Percentiles rank a stretch among this genome's conserved stretches.
These are phyloP conservation scores for Caenorhabditis sp. DNA, from an alignment of 2,888 invertebrate genomes.

Conservation along the genomic window DNA sequence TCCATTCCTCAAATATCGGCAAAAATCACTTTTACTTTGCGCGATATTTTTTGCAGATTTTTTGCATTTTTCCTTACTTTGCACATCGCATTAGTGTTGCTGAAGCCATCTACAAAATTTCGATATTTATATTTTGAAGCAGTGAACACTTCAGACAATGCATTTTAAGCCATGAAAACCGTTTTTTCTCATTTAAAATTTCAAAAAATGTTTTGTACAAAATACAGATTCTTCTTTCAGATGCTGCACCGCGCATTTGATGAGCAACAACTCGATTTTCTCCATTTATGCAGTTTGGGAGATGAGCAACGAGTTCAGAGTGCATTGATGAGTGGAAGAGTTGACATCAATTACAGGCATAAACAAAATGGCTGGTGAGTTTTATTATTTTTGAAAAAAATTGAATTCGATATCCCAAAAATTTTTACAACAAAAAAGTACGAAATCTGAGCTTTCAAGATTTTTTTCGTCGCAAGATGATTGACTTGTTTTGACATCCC, in stretches of 20 bases:
- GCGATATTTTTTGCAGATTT: too few relatives aligned
- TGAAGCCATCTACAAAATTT: too few relatives aligned
- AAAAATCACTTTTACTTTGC: too few relatives aligned
- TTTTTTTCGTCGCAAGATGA: background rate
- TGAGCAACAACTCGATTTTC: slow-evolving; percentile 42
- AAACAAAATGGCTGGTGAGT: slow-evolving; percentile 54
- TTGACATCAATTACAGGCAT: slow-evolving; percentile 45
- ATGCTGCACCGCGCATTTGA: slow-evolving; percentile 22
- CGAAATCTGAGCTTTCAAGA: background rate
- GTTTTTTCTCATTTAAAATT: too few relatives aligned
- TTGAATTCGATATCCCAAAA: background rate
- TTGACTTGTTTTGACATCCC: background rate
- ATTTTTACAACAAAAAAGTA: background rate
- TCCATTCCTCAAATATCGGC: too few relatives aligned
- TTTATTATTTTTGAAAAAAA: slow-evolving; percentile 1
- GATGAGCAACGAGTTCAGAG: slow-evolving; percentile 35
- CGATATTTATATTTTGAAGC: too few relatives aligned
- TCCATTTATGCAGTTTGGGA: slow-evolving; percentile 46
- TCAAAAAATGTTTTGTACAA: too few relatives aligned
- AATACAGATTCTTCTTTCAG: background rate
- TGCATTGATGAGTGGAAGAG: slow-evolving; percentile 39
- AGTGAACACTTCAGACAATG: too few relatives aligned
- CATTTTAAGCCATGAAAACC: too few relatives aligned
- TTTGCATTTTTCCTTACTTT: too few relatives aligned
- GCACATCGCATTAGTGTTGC: too few relatives aligned